Evolutionary conservation across 1,140 invertebrate species (phyloP), one percentile per base, ranked within the genome.

Genomic region (Eupristina koningsbergeri): DNA sequence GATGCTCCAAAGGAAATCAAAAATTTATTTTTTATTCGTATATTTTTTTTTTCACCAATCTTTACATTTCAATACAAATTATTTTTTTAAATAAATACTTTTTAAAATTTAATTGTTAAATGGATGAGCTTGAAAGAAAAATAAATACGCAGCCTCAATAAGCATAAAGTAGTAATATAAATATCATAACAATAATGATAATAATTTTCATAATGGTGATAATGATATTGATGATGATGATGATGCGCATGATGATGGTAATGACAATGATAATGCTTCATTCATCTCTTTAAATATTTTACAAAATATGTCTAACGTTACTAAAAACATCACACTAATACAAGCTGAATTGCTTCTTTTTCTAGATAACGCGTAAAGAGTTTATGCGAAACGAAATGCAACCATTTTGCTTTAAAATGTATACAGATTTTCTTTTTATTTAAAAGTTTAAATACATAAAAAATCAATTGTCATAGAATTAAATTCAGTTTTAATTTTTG

Each of bases 271-370:
- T 67, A 64, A 45, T 36, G 31, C 26, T 71, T 80, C 15, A 29
- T 80, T 31, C 61, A 61, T 29, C 64, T 80, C 58, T 47, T 71
- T 58, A 2, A 80, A 74, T 80, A 80, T 80, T 34, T 71, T 80
- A 80, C 78, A 71, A 53, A 71, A 17, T 79, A 36, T 53, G 78
- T 19, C 41, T 29, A 36, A 79, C 17, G 29, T 15, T n/a, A 45
- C 7, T 79, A 31, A 15, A 53, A 64, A 79, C 36, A 29, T 79
- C 9, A 19, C 5, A 67, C 64, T 19, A 67, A 76, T 78, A 64
- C 29, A n/a, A 3, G 47, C 22, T 67, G 31, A 67, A 79, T 50
- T 41, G n/a, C n/a, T 53, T 50, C 67, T 71, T 71, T 34, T 34
- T 71, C 36, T 26, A 50, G 31, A 34, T 45, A 50, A 31, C 58